Base-by-base conservation (phyloP, 2,797 vertebrate genomes). In the Stomatorhinus walkeri region DNA sequence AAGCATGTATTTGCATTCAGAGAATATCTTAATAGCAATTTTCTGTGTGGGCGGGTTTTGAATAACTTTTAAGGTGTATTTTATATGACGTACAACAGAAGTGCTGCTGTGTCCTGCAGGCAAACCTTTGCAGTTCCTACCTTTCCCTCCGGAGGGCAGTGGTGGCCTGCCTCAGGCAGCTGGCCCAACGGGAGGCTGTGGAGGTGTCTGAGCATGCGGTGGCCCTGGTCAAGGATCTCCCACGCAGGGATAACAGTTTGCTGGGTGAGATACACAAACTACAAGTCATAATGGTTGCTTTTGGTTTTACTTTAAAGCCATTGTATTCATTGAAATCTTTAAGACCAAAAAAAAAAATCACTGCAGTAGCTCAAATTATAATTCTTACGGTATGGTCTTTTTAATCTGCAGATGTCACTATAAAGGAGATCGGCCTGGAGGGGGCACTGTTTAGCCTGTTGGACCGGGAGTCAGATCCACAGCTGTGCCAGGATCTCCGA, bases 371-470 rank as follows among this genome's bases (percentile, higher is more conserved):
- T 90, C 8, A 12, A 28, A 46, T 76, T 5, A 68, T 10, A n/a
- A 54, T 12, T 49, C 40, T 87, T n/a, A 51, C 19, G 72, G 14
- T 89, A 51, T 54, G 76, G 46, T 28, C n/a, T 68, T 59, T 88
- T 72, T 48, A 81, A 19, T 36, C 32, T 59, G 28, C 94, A 99
- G 97, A 96, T 91, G 93, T 97, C 90, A 96, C 96, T 89, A 96
- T 98, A 91, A 96, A 96, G 93, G 97, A 99, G 93, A 95, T 96
- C 79, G 97, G 98, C 89, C 95, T 99, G 90, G 97, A 99, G 92
- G 98, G 98, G 51, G 96, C 96, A 16, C 94, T 99, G 90, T 95
- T 99, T 93, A 93, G 93, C 89, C 94, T 99, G 91, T 89, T 99
- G 92, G 98, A 99, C 93, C 96, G 94, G 87, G 97, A 98, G 91